Base-by-base conservation (phyloP, 1,140 invertebrate species). In the Zophobas atratus region DNA sequence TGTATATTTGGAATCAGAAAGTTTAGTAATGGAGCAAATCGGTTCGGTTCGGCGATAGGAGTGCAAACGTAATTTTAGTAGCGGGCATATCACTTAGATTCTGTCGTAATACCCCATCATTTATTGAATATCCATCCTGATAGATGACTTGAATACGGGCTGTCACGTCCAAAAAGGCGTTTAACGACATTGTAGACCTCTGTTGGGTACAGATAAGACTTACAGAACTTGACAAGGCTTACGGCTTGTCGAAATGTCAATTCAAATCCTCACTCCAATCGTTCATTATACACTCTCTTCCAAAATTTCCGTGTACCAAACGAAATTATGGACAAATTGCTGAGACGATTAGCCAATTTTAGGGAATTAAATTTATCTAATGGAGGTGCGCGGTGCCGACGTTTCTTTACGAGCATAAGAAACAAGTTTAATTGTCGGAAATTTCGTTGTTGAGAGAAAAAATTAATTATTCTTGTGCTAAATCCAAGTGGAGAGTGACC, bases 91-190 rank as follows among this genome's bases (percentile, higher is more conserved):
- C 75, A 71, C 60, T 77, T 77, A 71, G 48, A 71, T 70, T 77
- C 20, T 70, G 34, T 39, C 51, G 70, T 77, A 77, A 77, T 77
- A 77, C 76, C 55, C 76, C 55, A 77, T 77, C 76, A 72, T 73
- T 77, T 77, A 77, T 77, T 77, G 76, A 72, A 77, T 77, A 72
- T 73, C 70, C 76, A 77, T 77, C 56, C 70, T 72, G 70, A 77
- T 77, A 77, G 70, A 77, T 77, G 76, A 71, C 76, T 72, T 67
- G 76, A 77, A 77, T 77, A 77, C 76, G 67, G 70, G 55, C 67
- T 77, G 76, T 77, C 76, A 77, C 53, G 55, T 73, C 67, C 63
- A 77, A 77, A 77, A 77, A 72, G 76, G 76, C 70, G 60, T 76
- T 55, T 76, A 76, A 76, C 75, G 76, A 77, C 76, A 67, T 39